Evolutionary conservation across 1,140 invertebrate genomes (phyloP), one percentile per base, ranked within the genome.

Genomic region (Calliphora vicina): DNA sequence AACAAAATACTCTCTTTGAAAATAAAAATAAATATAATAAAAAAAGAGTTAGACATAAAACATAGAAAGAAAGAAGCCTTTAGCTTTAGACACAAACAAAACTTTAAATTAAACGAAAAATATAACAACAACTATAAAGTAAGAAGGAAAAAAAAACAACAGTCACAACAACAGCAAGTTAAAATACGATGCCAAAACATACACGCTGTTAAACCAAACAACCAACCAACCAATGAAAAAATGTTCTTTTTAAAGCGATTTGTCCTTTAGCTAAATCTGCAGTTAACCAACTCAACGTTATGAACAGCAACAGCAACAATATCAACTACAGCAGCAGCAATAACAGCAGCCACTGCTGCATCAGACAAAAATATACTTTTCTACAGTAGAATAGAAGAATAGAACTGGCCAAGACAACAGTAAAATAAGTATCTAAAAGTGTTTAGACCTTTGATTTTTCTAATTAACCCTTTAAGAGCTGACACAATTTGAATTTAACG

Each of bases 191-290:
- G 20, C 61, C 61, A 67, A 67, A 67, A 67, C 61, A 67, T 67
- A 67, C 20, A 23, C 57, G n/a, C n/a, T 67, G n/a, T 67, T 20
- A 17, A 20, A 67, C 12, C 29, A 29, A 76, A 29, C 12, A 10
- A 76, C n/a, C 4, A 76, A 76, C 10, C 20, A 29, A 76, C n/a
- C 6, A 20, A 85, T 83, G 85, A 85, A 87, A 82, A 67, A 67
- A 67, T 67, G 23, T 67, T 67, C n/a, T 23, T 23, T 67, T 23
- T 67, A 67, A 67, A 67, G 23, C 61, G 61, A 67, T 67, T 67
- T 67, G 61, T 67, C 61, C 61, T 67, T 67, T 67, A 67, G 61
- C 61, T n/a, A 67, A 67, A 67, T 67, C 61, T 67, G n/a, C 61
- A 67, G 61, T 67, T 67, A 67, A 67, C n/a, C 61, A 67, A 67